Evolutionary conservation across 2,113 vertebrate genomes (phyloP).

Genomic region (Onychostruthus taczanowskii): DNA sequence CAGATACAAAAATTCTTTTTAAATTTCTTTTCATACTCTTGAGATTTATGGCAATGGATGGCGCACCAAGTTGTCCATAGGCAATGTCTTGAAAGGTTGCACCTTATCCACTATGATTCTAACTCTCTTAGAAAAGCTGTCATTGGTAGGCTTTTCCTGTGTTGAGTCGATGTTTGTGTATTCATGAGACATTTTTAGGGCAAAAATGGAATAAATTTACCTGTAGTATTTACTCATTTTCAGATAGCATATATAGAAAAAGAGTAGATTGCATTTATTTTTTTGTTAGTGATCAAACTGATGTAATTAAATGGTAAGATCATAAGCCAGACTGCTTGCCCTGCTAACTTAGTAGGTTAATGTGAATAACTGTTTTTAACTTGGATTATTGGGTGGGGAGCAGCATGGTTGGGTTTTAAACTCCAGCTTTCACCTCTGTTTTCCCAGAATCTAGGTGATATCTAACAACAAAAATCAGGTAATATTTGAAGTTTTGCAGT

Average conservation of each 20-base stretch:
- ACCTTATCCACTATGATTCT: neutral
- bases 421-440: neutral
- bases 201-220: neutral
- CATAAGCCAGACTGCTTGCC: neutral
- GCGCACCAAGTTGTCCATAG: neutral
- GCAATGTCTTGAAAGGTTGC: neutral
- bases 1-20: neutral
- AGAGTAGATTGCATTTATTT: neutral
- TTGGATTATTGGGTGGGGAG: neutral
- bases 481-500: neutral
- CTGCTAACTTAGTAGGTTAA: neutral
- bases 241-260: neutral
- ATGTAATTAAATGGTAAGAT: neutral
- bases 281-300: neutral
- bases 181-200: neutral
- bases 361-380: neutral
- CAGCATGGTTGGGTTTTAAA: neutral
- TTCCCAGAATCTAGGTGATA: neutral
- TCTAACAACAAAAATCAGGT: neutral
- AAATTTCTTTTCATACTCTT: neutral
- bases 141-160: neutral
- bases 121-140: neutral
- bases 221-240: neutral
- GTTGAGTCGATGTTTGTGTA: neutral
- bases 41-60: neutral